A percentile compares a stretch with the other conserved stretches of the same genome.
These are phyloP conservation scores for Thryonomys swinderianus DNA, from an alignment of 2,113 vertebrate genomes.

Conservation along the genomic window DNA sequence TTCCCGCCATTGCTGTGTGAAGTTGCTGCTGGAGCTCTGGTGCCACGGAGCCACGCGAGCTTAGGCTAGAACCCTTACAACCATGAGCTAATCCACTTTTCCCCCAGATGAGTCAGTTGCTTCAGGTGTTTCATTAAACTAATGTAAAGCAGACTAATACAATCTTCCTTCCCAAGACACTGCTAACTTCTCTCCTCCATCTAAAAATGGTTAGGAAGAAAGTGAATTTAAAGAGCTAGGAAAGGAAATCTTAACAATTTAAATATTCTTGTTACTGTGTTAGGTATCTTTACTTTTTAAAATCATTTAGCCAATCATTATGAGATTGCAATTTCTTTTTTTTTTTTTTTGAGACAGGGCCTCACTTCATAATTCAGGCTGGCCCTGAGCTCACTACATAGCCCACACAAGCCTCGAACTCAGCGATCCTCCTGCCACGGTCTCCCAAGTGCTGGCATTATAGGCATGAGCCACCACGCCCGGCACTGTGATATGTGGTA, in stretches of 20 bases:
- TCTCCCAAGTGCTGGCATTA: no score
- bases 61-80: not conserved
- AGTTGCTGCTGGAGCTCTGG: not conserved
- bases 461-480: no score
- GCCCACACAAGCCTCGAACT: no score
- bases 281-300: not conserved
- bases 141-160: not conserved
- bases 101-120: not conserved
- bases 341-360: not conserved
- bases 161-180: not conserved
- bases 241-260: constrained; percentile 23
- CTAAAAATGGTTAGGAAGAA: not conserved
- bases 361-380: no score
- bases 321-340: not conserved
- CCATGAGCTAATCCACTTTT: not conserved
- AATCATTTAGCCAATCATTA: not conserved
- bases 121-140: not conserved
- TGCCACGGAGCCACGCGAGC: not conserved
- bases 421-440: no score
- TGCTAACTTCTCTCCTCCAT: not conserved
- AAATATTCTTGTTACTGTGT: not conserved
- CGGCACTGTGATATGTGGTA: no score
- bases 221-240: not conserved
- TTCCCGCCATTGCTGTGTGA: no score
- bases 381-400: no score